Base-by-base conservation (phyloP, 64 coral and sea anemone species). In the Acropora yongei region DNA sequence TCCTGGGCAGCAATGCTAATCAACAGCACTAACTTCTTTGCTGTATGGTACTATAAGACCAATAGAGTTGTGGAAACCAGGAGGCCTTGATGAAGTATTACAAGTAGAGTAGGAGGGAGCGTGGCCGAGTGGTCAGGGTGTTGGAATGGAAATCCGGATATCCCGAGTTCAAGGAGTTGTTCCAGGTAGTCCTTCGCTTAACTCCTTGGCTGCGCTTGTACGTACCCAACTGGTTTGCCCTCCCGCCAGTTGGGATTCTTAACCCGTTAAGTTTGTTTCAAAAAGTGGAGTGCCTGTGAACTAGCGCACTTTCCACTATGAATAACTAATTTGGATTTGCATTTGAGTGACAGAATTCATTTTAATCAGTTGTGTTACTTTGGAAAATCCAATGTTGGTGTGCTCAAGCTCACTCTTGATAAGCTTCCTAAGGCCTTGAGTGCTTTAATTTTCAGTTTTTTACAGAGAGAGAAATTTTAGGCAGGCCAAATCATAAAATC, bases 381-480 rank as follows among this genome's bases (percentile, higher is more conserved):
- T 73, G 18, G 69, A 73, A 73, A 73, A 73, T 73, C 69, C 69
- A 73, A 18, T 73, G 69, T 18, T 73, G 69, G 69, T 73, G 2
- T 2, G 69, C 69, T 73, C 69, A 73, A 73, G 69, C 69, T 73
- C 69, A 20, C 69, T 2, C 69, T 73, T 73, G 69, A 73, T 73
- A 20, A 73, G 40, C 69, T 73, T 73, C 69, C 69, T 3, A 73
- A 73, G 69, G 69, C 20, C 69, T 73, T 73, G 69, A 18, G 69
- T 39, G 69, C 69, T 73, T 73, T 73, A 41, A 73, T 30, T 73
- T 73, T 73, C 69, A 73, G 69, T 73, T 73, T 73, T 11, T 73
- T 73, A 73, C 18, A 73, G 69, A 73, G 69, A 73, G 69, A 73
- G 69, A 73, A 73, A 73, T 73, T 73, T 20, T 73, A 73, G 69